Base-by-base conservation (phyloP, 2,113 vertebrate genomes). In the Oenanthe melanoleuca region DNA sequence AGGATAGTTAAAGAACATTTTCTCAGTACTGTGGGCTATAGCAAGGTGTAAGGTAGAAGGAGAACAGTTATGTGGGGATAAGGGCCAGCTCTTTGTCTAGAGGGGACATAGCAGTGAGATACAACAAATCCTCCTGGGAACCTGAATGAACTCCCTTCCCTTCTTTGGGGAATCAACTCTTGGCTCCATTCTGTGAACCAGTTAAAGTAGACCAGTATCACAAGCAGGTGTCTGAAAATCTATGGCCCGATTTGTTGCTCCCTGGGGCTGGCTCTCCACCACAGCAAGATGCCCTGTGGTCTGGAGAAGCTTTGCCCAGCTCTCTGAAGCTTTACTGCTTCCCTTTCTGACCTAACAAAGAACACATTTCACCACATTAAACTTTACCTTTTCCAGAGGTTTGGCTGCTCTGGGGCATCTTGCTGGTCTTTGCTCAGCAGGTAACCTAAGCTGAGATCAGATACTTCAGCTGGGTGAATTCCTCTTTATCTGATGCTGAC, bases 401-500 rank as follows among this genome's bases (percentile, higher is more conserved):
- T 80, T 65, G 56, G 26, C 44, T 69, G 57, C 78, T 95, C 65
- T 80, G 52, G 49, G 80, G 16, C 61, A 45, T n/a, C 64, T 84
- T 49, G 57, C 86, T 89, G 52, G 6, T 66, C 66, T 88, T 77
- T 72, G 53, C 82, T 92, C 60, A 77, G 90, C 69, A 82, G 79
- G 90, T 81, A 72, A 85, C 85, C 64, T 75, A 96, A 96, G 94
- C 92, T 86, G 79, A 92, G 82, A 95, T 95, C 80, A 88, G 78
- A 85, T 81, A 88, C 3, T 19, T 26, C 31, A 25, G 28, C 70
- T 91, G 86, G 63, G 94, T 85, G 93, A 96, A 93, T 96, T 95
- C 80, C 60, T 59, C 52, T 85, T 93, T 97, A 95, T 97, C 96
- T 97, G 79, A 96, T 97, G 89, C 81, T 97, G 86, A 96, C 92